Percentiles rank a stretch among this genome's conserved stretches.
Evolutionary conservation across 2,113 vertebrate genomes (phyloP).

Genomic region (Albula goreensis): DNA sequence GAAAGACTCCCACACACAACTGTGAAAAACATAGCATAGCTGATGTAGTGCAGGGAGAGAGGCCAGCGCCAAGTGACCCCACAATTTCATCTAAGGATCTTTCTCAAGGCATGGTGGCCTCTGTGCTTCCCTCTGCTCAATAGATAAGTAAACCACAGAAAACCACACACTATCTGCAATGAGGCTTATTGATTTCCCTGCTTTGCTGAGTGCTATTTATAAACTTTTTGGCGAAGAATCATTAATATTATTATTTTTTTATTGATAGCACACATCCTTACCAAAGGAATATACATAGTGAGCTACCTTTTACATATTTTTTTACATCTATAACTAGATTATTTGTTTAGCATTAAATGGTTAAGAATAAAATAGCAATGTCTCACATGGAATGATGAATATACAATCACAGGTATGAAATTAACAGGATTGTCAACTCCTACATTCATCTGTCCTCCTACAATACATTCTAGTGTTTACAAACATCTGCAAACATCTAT

Average conservation of each 20-base stretch:
- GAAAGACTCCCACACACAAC: slow-evolving; percentile 55
- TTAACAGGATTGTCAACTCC: no score
- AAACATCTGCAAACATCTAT: no score
- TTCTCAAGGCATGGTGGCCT: slow-evolving; percentile 29
- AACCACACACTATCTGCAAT: neutral
- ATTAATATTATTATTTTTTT: neutral
- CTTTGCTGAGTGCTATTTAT: neutral
- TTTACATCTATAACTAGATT: no score
- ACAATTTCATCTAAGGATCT: slow-evolving; percentile 26
- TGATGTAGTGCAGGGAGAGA: slow-evolving; percentile 39
- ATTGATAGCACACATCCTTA: neutral
- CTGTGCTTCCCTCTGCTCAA: neutral
- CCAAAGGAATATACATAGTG: neutral
- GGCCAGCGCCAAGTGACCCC: slow-evolving; percentile 52
- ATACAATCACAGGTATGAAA: no score
- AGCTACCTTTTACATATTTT: no score
- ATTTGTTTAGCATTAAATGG: no score
- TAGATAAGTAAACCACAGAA: neutral
- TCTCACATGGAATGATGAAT: no score
- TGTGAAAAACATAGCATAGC: slow-evolving; percentile 46
- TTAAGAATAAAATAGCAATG: no score
- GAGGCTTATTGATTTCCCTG: slow-evolving; percentile 12
- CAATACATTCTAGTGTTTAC: no score
- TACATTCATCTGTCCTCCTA: no score
- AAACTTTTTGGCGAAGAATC: neutral